These are phyloP conservation scores for Poeciliopsis occidentalis DNA, from an alignment of 2,113 vertebrate genomes.

Conservation along the genomic window DNA sequence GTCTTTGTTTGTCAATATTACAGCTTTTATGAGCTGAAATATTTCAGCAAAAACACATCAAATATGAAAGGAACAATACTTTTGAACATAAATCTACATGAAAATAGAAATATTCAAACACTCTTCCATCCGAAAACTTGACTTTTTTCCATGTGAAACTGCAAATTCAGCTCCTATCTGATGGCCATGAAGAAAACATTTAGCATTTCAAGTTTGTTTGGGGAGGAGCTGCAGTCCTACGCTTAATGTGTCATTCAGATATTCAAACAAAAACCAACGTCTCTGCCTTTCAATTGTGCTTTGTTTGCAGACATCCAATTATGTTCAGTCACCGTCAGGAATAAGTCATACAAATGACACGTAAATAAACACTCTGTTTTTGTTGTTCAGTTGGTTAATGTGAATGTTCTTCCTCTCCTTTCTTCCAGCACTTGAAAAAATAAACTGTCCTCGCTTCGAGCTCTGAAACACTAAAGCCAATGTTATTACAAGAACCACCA, in stretches of 20 bases:
- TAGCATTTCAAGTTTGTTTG: not conserved
- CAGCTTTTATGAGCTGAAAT: too few species aligned
- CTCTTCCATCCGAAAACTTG: not conserved
- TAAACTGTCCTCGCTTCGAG: not conserved
- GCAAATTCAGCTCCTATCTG: not conserved
- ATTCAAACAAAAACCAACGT: not conserved
- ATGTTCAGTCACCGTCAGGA: conserved; percentile 1
- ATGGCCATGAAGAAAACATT: not conserved
- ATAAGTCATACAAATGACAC: not conserved
- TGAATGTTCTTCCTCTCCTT: not conserved
- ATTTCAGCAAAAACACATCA: not conserved
- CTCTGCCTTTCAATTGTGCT: not conserved
- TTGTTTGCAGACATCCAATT: not conserved
- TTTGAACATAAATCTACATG: not conserved
- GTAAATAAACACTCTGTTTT: conserved; percentile 11
- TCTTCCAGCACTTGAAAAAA: not conserved
- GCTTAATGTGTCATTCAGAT: not conserved
- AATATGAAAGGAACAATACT: not conserved
- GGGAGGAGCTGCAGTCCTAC: not conserved
- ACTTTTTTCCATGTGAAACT: too few species aligned
- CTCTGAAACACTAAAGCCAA: conserved; percentile 18
- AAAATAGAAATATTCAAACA: not conserved
- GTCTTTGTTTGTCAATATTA: not conserved
- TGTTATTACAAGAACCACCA: conserved; percentile 41
- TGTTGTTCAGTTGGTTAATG: not conserved